Evolutionary conservation across 1,140 invertebrate genomes (phyloP), one percentile per base, ranked within the genome.

Genomic region (Lordiphosa mommai): DNA sequence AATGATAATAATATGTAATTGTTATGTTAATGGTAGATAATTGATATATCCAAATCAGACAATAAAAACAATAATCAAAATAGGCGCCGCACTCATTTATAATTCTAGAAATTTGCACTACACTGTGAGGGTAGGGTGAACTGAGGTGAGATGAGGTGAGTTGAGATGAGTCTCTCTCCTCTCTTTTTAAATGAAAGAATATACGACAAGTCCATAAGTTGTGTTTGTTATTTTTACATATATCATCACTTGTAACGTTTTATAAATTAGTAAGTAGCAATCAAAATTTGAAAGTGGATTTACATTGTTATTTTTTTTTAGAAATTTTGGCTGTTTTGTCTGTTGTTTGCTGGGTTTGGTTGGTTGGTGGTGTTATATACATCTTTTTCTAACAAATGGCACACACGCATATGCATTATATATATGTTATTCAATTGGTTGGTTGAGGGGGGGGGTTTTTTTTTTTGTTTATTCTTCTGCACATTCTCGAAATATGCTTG

Each of bases 341-440:
- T 44, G 9, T 44, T 44, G 46, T 36, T 34, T 48, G n/a, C 33
- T 34, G 34, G 9, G 8, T 8, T 27, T 17, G 3, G 14, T 40
- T 3, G 36, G 9, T 12, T 44, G 40, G 33, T 37, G 16, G 10
- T 23, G 30, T 57, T 40, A 23, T 50, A n/a, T 46, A 16, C n/a
- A 13, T 17, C 49, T 20, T 27, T 32, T 53, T 20, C 30, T 66
- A 63, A 65, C 61, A 59, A 76, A 74, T 76, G 51, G 72, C 72
- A 71, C 72, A 76, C 72, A 76, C 72, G 61, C 67, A 76, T 71
- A 37, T 58, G 46, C 20, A 52, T 43, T 56, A 57, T 49, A 41
- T 40, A 23, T 57, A 57, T 57, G 17, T 49, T 9, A 8, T 38
- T 27, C 33, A 56, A 56, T 47, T 23, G 17, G 27, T 20, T 48